Evolutionary conservation across 2,113 vertebrate genomes (phyloP).

Genomic region (Otis tarda): DNA sequence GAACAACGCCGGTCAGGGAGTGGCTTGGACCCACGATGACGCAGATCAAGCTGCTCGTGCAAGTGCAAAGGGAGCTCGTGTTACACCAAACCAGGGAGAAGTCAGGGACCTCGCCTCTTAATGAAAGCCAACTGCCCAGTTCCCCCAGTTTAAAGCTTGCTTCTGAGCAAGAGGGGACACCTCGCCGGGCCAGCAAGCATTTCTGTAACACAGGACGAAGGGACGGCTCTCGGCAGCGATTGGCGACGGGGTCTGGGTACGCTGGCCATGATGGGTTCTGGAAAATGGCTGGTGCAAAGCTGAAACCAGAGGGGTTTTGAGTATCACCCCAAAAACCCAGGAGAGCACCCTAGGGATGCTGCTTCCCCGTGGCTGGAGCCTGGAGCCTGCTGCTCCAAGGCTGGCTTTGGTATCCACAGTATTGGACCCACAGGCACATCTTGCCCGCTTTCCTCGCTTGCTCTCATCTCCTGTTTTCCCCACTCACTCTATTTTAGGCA

Average conservation of each 20-base stretch:
- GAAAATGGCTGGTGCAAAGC: neutral
- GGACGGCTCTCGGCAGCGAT: neutral
- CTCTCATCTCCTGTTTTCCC: neutral
- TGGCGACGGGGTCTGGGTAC: neutral
- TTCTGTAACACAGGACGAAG: neutral
- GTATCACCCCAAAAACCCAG: neutral
- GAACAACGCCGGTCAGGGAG: rapidly evolving
- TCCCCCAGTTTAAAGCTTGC: neutral
- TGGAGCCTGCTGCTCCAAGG: neutral
- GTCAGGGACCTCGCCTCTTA: neutral
- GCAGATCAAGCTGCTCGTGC: neutral
- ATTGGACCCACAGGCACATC: neutral
- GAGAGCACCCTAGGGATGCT: rapidly evolving
- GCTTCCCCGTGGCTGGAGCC: neutral
- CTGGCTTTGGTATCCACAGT: neutral
- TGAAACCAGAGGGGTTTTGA: neutral
- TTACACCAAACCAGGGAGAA: neutral
- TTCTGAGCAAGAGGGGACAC: neutral
- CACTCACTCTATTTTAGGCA: neutral
- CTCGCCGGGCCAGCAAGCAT: neutral
- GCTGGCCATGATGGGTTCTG: rapidly evolving
- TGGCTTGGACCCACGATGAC: rapidly evolving
- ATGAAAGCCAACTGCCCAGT: neutral
- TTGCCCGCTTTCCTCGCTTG: neutral
- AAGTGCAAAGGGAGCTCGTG: neutral